Evolutionary conservation across 2,888 invertebrate genomes (phyloP), one percentile per base, ranked within the genome.

Genomic region (Latrodectus elegans): DNA sequence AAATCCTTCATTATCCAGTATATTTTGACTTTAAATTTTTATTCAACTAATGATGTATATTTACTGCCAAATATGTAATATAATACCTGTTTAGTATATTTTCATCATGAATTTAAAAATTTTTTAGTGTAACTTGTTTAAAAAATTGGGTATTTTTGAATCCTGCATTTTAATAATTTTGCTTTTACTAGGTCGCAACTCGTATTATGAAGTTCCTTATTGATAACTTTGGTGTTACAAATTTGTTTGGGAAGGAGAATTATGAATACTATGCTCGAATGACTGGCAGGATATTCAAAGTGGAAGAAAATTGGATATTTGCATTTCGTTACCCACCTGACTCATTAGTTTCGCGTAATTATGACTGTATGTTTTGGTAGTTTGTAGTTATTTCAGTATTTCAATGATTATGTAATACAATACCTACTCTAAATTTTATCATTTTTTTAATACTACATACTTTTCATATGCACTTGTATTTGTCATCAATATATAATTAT

Each of bases 161-260:
- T 55, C 15, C 11, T 55, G 8, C 3, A 4, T 55, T 55, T 55
- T 55, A 14, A 14, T 26, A 64, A 60, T n/a, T 74, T 76, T 81
- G 71, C 72, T 86, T 80, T 4, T 89, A 91, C 88, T 92, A 97
- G 96, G 96, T 97, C 92, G 98, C 99, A 90, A 98, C 98, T 60
- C 95, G 96, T 91, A 97, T 99, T 90, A 97, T 99, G 96, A 97
- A 98, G 92, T 96, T 98, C 92, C 95, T 99, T 92, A 99, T 99
- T 91, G 98, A 98, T 92, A 97, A 98, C 93, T 99, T 98, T 94
- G 98, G 98, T 87, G 96, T 97, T 60, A 96, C 97, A 89, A 97
- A 98, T 92, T 94, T 99, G 90, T 99, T 99, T 92, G 99, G 99
- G 1, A 95, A 96, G 76, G 96, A 96, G 89, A 97, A 97, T 93